phyloP scores from a whole-genome alignment of 2,888 invertebrate species.

The Hydrotaea cyrtoneurina region DNA sequence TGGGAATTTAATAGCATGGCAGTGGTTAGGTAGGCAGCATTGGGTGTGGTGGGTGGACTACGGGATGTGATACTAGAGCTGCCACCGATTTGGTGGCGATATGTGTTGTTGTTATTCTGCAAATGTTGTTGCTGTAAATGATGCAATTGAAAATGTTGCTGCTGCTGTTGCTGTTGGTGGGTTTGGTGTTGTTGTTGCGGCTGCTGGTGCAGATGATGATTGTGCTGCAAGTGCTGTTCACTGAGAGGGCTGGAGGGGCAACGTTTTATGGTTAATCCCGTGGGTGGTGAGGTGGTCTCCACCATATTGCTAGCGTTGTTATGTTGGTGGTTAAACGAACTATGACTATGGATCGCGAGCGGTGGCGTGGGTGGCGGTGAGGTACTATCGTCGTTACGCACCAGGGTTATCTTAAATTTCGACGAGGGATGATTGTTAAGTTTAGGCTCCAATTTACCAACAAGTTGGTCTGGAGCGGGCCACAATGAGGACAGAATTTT shows the following conservation, averaged over 20 bases:
- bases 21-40: conserved; percentile 79
- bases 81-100: conserved; percentile 59
- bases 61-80: conserved; percentile 60
- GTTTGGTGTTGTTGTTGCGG: conserved; percentile 67
- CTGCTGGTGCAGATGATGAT: conserved; percentile 70
- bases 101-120: conserved; percentile 56
- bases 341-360: conserved; percentile 31
- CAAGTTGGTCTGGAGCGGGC: conserved; percentile 80
- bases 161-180: conserved; percentile 71
- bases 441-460: conserved; percentile 76
- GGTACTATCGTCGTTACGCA: conserved; percentile 76
- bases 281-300: conserved; percentile 76
- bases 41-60: conserved; percentile 71
- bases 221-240: conserved; percentile 71
- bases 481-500: conserved; percentile 81
- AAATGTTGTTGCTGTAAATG: conserved; percentile 66
- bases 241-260: conserved; percentile 73
- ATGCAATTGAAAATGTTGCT: conserved; percentile 68
- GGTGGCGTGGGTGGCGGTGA: conserved; percentile 75
- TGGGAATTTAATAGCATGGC: conserved; percentile 81
- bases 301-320: conserved; percentile 73
- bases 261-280: conserved; percentile 76
- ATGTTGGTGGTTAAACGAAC: background rate
- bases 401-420: conserved; percentile 79
- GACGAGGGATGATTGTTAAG: conserved; percentile 69